Evolutionary conservation across 2,113 vertebrate species (phyloP).

Genomic region (Ailuropoda melanoleuca): DNA sequence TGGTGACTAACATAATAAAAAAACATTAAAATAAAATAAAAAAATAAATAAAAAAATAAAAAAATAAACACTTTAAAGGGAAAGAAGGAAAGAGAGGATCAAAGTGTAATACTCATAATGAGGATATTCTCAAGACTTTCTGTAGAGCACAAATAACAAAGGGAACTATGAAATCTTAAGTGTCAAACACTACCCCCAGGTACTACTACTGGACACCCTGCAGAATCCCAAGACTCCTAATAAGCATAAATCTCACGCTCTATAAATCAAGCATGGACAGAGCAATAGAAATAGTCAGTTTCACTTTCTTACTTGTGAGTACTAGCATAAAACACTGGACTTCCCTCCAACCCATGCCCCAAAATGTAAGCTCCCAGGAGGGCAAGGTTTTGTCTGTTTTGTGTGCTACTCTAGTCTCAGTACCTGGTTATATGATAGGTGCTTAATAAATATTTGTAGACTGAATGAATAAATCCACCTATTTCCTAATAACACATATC

Average conservation of each 20-base stretch:
- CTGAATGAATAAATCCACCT: not conserved
- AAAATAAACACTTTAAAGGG: not conserved
- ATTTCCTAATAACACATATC: constrained; percentile 24
- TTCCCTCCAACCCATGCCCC: not conserved
- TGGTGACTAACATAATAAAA: too few species aligned
- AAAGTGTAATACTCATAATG: not conserved
- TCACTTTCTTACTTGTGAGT: constrained; percentile 16
- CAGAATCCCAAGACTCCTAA: not conserved
- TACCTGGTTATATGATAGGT: not conserved
- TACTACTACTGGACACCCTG: not conserved
- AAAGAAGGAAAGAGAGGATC: not conserved
- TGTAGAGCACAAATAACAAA: not conserved
- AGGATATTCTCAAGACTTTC: not conserved
- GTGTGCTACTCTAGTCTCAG: not conserved
- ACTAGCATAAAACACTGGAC: not conserved
- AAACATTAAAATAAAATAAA: too few species aligned
- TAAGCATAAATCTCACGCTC: not conserved
- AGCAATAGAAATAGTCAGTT: not conserved
- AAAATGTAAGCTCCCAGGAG: not conserved
- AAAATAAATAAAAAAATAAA: too few species aligned
- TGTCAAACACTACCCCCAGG: not conserved
- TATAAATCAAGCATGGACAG: not conserved
- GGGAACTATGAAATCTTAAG: not conserved
- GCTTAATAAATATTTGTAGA: constrained; percentile 20
- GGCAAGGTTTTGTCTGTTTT: not conserved